These are phyloP conservation scores for Eurosta solidaginis DNA, from an alignment of 1,140 invertebrate genomes.

Conservation along the genomic window DNA sequence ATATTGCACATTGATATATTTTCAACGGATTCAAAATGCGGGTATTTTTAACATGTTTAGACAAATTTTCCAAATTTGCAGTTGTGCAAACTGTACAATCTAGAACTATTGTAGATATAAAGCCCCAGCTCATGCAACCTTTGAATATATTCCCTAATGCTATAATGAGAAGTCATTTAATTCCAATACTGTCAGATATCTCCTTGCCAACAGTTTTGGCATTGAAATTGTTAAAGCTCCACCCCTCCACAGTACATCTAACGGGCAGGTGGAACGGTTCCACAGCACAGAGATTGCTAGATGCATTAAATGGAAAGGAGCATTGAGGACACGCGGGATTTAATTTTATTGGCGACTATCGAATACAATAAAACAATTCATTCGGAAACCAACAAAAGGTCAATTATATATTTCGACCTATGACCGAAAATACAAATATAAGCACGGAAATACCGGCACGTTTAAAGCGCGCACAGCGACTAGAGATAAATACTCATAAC, in stretches of 20 bases:
- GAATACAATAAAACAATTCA: slow-evolving; percentile 2
- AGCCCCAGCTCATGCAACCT: background rate
- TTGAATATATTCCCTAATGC: background rate
- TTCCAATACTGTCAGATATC: too few relatives aligned
- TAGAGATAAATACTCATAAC: background rate
- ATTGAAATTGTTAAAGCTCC: too few relatives aligned
- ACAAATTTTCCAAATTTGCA: background rate
- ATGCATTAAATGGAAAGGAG: too few relatives aligned
- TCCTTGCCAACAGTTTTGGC: too few relatives aligned
- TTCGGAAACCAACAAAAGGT: background rate
- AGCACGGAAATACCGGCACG: slow-evolving; percentile 36
- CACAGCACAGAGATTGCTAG: too few relatives aligned
- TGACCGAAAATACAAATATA: background rate
- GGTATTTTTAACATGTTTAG: background rate
- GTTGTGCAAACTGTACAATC: background rate
- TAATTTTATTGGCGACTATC: too few relatives aligned
- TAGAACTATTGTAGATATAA: background rate
- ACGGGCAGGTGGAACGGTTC: too few relatives aligned
- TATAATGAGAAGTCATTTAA: too few relatives aligned
- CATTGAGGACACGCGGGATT: too few relatives aligned
- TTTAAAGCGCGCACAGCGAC: background rate
- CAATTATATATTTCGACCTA: background rate
- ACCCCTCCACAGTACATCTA: too few relatives aligned
- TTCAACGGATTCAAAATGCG: background rate
- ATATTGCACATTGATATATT: background rate